Conservation (phyloP, 2,888 invertebrate genomes). For the Priocnemis perturbator region DNA sequence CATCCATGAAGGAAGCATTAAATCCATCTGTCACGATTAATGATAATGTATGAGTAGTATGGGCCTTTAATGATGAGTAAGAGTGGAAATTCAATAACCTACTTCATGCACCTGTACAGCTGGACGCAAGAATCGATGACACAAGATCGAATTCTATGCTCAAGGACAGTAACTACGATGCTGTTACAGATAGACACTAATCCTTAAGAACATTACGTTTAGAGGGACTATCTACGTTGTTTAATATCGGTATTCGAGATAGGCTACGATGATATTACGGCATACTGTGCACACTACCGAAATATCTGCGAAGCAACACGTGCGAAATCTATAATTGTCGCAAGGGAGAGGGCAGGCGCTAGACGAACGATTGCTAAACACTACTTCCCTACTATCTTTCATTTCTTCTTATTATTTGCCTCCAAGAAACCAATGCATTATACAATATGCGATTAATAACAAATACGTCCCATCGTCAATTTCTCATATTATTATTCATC, state of each 20-base stretch:
- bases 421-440: too few species aligned
- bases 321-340: slow-evolving; percentile 1
- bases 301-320: slow-evolving; percentile 45
- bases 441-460: too few species aligned
- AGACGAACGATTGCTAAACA: background rate
- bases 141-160: slow-evolving; percentile 65
- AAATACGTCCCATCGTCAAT: too few species aligned
- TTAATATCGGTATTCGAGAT: slow-evolving; percentile 60
- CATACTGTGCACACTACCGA: slow-evolving; percentile 30
- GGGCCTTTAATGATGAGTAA: too few species aligned
- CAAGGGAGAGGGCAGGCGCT: slow-evolving; percentile 14
- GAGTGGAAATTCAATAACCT: too few species aligned
- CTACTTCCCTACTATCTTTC: background rate
- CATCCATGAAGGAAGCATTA: too few species aligned
- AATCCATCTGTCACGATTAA: too few species aligned
- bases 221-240: slow-evolving; percentile 61
- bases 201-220: slow-evolving; percentile 64
- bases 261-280: slow-evolving; percentile 38
- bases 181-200: slow-evolving; percentile 48
- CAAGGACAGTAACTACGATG: slow-evolving; percentile 72
- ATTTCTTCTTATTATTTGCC: background rate
- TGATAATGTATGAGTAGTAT: too few species aligned
- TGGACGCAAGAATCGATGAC: slow-evolving; percentile 47
- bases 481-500: background rate
- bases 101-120: background rate